These are phyloP conservation scores for Malthinus seriepunctatus DNA, from an alignment of 2,888 invertebrate genomes.

Conservation along the genomic window DNA sequence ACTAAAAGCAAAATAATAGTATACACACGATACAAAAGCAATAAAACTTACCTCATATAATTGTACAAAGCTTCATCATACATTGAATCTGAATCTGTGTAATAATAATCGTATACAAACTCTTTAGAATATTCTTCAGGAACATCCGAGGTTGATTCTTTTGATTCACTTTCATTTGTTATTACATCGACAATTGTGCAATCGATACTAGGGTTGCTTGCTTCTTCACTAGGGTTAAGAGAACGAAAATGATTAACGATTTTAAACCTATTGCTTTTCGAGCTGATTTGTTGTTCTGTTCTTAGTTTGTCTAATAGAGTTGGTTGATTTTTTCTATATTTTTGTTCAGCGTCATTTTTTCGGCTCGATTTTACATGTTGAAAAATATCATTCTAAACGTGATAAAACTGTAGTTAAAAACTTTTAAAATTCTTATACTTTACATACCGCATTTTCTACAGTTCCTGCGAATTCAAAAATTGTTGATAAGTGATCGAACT, in stretches of 20 bases:
- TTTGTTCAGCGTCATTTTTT: slow-evolving; percentile 56
- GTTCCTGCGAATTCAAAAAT: slow-evolving; percentile 75
- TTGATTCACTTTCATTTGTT: slow-evolving; percentile 41
- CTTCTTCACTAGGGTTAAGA: slow-evolving; percentile 32
- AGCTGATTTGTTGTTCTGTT: slow-evolving; percentile 53
- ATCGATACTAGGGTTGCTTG: slow-evolving; percentile 36
- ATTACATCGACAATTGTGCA: slow-evolving; percentile 65
- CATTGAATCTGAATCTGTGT: slow-evolving; percentile 57
- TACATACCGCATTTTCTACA: slow-evolving; percentile 65
- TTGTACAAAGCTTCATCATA: slow-evolving; percentile 54
- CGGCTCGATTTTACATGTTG: slow-evolving; percentile 55
- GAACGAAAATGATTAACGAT: slow-evolving; percentile 63
- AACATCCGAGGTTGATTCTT: slow-evolving; percentile 13
- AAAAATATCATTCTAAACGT: slow-evolving; percentile 45
- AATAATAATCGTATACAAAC: slow-evolving; percentile 69
- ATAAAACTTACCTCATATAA: slow-evolving; percentile 45
- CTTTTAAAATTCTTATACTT: too few relatives aligned
- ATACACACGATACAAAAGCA: not conserved
- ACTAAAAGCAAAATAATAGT: slow-evolving; percentile 38
- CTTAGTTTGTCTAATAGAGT: slow-evolving; percentile 56
- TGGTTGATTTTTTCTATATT: slow-evolving; percentile 56
- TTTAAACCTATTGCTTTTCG: slow-evolving; percentile 61
- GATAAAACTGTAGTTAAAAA: too few relatives aligned
- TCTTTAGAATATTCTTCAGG: slow-evolving; percentile 28
- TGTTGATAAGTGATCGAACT: slow-evolving; percentile 59